Evolutionary conservation across 1,140 invertebrate genomes (phyloP), one percentile per base, ranked within the genome.

Genomic region (Agraylea sexmaculata): DNA sequence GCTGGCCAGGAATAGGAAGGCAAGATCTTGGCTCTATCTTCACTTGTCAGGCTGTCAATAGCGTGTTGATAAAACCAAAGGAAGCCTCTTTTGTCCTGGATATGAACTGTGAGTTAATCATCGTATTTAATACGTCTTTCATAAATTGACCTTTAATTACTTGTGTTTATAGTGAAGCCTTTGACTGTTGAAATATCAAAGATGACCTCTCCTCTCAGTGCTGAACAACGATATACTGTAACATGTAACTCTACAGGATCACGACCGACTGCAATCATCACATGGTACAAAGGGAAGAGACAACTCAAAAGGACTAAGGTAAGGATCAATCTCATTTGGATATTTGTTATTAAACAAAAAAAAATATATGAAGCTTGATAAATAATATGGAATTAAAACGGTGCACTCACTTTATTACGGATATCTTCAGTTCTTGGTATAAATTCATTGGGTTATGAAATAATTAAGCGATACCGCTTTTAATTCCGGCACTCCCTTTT

Each of bases 251-350:
- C 84, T 2, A 75, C 76, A 7, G 88, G 87, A 31, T 87, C 84
- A 6, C 70, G 85, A 40, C 88, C 88, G 29, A 76, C 83, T 2
- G 85, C 87, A 16, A 73, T 83, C 52, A 82, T 92, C 52, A 83
- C 84, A 1, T 91, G 87, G 87, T 84, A 84, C 64, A 87, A 87
- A 57, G 83, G 79, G 51, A 82, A 81, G 57, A 69, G 80, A 48
- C 77, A 81, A 53, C 71, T 83, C 40, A 78, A 78, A 58, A 74
- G 79, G 54, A 78, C 80, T 37, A 80, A 75, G 66, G 79, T 83
- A 58, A 71, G 54, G n/a, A n/a, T n/a, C n/a, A n/a, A n/a, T n/a
- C n/a, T n/a, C n/a, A n/a, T n/a, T n/a, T n/a, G n/a, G n/a, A n/a
- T n/a, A n/a, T n/a, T n/a, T n/a, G n/a, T n/a, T n/a, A n/a, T n/a